Evolutionary conservation across 2,113 vertebrate genomes (phyloP), one percentile per base, ranked within the genome.

Genomic region (Eulacestoma nigropectus): DNA sequence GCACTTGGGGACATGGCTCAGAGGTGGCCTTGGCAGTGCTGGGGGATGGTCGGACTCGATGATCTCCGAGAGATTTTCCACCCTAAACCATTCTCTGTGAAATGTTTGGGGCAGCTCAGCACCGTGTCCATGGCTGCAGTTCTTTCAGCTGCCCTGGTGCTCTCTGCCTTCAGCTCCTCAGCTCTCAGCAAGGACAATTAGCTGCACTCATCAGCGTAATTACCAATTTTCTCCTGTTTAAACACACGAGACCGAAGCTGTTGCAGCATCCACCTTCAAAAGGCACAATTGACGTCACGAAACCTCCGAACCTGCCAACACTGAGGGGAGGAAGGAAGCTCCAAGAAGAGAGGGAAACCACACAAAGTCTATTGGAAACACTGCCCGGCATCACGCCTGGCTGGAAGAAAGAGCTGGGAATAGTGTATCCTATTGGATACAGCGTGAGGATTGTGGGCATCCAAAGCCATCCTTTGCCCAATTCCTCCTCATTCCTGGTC

Each of bases 321-420:
- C 49, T 2, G 5, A 49, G 69, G 41, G 77, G 55, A 95, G 87
- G 95, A 94, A 95, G 95, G 95, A 95, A 96, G 91, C 84, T 82
- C 89, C 93, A 30, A 89, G 86, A 85, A 56, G 86, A 93, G 80
- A 94, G 95, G 89, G 73, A 95, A 95, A 95, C 89, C 93, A 75
- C 84, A 33, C 93, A 33, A 50, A 91, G 29, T 72, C 76, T 21
- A 6, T 16, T 81, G 93, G 89, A 89, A 94, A 56, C 35, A 4
- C 72, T 42, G 88, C 68, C 4, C 8, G 41, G 73, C 86, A 52
- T 92, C 64, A 20, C 9, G 26, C 80, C 56, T 20, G 2, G 37
- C 70, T 91, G 41, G 12, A 35, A 41, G 60, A 35, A 33, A 42
- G 7, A 41, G 19, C 47, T 82, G 30, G 9, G 3, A 30, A 5